A percentile compares a stretch with the other conserved stretches of the same genome.
These are phyloP conservation scores for Entelurus aequoreus DNA, from an alignment of 2,113 vertebrate species.

Conservation along the genomic window DNA sequence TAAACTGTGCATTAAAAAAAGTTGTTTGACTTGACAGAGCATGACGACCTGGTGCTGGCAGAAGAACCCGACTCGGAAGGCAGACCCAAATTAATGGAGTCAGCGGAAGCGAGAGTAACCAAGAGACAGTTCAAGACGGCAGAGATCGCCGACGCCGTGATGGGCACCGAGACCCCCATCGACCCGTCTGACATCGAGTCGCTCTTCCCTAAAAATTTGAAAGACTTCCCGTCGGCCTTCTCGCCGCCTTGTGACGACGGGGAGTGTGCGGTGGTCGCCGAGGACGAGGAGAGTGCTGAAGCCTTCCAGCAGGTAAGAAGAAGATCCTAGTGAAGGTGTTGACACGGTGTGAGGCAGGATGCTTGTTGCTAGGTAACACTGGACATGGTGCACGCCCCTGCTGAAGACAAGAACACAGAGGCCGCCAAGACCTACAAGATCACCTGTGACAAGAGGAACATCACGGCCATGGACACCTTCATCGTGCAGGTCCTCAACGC, in stretches of 20 bases:
- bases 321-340: neutral
- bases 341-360: neutral
- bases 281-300: constrained; percentile 23
- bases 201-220: constrained; percentile 72
- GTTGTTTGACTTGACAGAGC: constrained; percentile 27
- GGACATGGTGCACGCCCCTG: constrained; percentile 53
- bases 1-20: too few relatives aligned
- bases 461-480: constrained; percentile 68
- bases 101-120: constrained; percentile 33
- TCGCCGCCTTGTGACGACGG: constrained; percentile 56
- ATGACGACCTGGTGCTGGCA: constrained; percentile 19
- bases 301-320: constrained; percentile 46
- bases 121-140: constrained; percentile 73
- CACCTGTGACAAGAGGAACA: constrained; percentile 85
- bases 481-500: constrained; percentile 84
- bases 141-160: constrained; percentile 78
- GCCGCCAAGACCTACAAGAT: constrained; percentile 82
- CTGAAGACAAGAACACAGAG: constrained; percentile 81
- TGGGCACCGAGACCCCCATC: constrained; percentile 66
- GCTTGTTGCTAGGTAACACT: constrained; percentile 48
- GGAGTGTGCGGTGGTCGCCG: constrained; percentile 34
- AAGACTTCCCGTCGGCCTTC: constrained; percentile 51
- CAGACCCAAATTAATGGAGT: constrained; percentile 58
- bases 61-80: constrained; percentile 51
- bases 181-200: constrained; percentile 69